Base-by-base conservation (phyloP, 2,888 invertebrate genomes). In the Dryomyza anilis region DNA sequence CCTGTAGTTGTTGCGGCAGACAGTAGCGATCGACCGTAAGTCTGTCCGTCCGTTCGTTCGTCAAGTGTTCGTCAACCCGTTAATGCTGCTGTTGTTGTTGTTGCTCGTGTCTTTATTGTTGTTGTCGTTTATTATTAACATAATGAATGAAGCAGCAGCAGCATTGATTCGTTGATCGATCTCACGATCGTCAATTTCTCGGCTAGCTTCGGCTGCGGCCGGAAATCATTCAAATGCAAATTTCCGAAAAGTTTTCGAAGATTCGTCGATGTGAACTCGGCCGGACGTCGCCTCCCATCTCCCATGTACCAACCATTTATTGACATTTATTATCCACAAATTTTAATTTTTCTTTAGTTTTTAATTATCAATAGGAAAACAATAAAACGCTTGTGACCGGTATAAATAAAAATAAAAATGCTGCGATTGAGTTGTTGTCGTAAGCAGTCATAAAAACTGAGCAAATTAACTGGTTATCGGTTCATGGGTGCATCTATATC, bases 201-300 rank as follows among this genome's bases (percentile, higher is more conserved):
- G 25, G 48, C n/a, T n/a, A 23, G n/a, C 19, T 12, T 16, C 8
- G 29, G 33, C n/a, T 7, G 46, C 19, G 14, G 29, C 21, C 30
- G 59, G 61, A 61, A 61, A 53, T 52, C 61, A 53, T 39, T 23
- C 43, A 61, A 61, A 61, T 61, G 61, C 52, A 61, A 61, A 61
- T 61, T 43, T 6, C 19, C 43, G 46, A 23, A 23, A 48, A 21
- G 19, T 21, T 48, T 8, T 5, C 14, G 48, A 48, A 3, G 19
- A 19, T 16, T 16, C 39, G 19, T 46, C 39, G 39, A 27, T 57
- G 57, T 14, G 57, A 57, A 57, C 43, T 43, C n/a, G 7, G 30
- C 14, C 36, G 21, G 12, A 55, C 12, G 43, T 43, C 43, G 19
- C 43, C n/a, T 43, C 19, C n/a, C n/a, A n/a, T n/a, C n/a, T n/a